Evolutionary conservation across 2,797 vertebrate genomes (phyloP), one percentile per base, ranked within the genome.

Genomic region (Heterohyrax brucei): DNA sequence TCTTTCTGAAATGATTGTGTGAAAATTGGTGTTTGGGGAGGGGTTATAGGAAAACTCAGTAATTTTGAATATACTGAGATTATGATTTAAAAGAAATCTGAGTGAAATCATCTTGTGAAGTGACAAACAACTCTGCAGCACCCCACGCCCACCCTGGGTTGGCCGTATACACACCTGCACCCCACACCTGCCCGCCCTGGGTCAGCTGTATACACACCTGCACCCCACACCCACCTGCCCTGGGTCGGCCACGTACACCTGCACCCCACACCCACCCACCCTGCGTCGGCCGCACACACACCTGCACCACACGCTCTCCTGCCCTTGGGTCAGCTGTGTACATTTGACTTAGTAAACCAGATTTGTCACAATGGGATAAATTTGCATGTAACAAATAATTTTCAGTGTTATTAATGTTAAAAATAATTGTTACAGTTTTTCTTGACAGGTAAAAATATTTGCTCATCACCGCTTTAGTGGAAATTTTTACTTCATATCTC

Each of bases 371-470:
- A 85, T 87, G 33, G 30, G 62, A 26, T 83, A 77, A 50, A 75
- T 53, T 48, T 26, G 3, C 3, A 44, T 46, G 2, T 92, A 94
- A 90, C 50, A 89, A 46, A 77, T 91, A 97, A 56, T 92, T 93
- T 88, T 19, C 8, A 92, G 30, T 88, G 3, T 92, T 96, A 68
- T 92, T 82, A 70, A n/a, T 94, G 59, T 92, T 81, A 80, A 94
- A 82, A 89, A 86, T 66, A 86, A 85, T 22, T 68, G 7, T 88
- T 91, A 83, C 9, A 79, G 50, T 94, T 95, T 94, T 91, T 84
- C 61, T 89, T 95, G 28, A 91, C 72, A 93, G 64, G 24, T 81
- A 92, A 96, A 96, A 84, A n/a, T 91, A 48, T 82, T 95, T 95
- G 22, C 7, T 97, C 93, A 77, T 93, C 72, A 0, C 44, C 6